A percentile compares a stretch with the other conserved stretches of the same genome.
phyloP scores from a whole-genome alignment of 37 sponge, comb jelly and placozoan species.

The Dysidea cf. avara region DNA sequence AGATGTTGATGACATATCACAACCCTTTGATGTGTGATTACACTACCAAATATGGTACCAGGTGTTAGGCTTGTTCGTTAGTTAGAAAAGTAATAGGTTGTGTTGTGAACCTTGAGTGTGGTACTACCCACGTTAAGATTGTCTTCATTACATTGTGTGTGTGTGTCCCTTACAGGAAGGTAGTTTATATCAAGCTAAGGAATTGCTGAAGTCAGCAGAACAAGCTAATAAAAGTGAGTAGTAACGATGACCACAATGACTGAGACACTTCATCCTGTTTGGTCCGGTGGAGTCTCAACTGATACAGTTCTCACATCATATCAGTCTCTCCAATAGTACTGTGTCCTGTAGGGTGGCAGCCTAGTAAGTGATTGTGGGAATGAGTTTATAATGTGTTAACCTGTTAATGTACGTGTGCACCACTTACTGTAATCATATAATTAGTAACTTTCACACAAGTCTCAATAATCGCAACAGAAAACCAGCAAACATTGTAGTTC shows the following conservation, averaged over 20 bases:
- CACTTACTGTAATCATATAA: no score
- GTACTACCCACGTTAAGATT: not conserved
- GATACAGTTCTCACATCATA: conserved; percentile 73
- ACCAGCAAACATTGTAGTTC: no score
- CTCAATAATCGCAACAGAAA: no score
- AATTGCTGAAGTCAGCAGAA: conserved; percentile 60
- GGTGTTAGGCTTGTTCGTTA: no score
- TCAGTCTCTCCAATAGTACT: conserved; percentile 70
- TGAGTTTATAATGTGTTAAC: no score
- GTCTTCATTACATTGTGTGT: not conserved
- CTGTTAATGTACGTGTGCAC: no score
- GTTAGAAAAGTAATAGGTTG: no score
- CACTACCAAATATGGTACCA: no score
- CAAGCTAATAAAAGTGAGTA: conserved; percentile 50
- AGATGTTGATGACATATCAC: no score
- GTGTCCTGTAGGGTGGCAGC: conserved; percentile 83
- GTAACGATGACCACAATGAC: not conserved
- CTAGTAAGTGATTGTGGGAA: conserved; percentile 50
- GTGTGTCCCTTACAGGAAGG: conserved; percentile 41
- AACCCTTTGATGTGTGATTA: no score
- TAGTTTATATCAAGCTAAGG: conserved; percentile 57
- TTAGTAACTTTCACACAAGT: no score
- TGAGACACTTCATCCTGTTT: not conserved
- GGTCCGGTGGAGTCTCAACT: conserved; percentile 70
- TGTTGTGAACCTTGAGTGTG: not conserved